Conservation (phyloP, 2,797 vertebrate species). For the Leptoclinus maculatus region DNA sequence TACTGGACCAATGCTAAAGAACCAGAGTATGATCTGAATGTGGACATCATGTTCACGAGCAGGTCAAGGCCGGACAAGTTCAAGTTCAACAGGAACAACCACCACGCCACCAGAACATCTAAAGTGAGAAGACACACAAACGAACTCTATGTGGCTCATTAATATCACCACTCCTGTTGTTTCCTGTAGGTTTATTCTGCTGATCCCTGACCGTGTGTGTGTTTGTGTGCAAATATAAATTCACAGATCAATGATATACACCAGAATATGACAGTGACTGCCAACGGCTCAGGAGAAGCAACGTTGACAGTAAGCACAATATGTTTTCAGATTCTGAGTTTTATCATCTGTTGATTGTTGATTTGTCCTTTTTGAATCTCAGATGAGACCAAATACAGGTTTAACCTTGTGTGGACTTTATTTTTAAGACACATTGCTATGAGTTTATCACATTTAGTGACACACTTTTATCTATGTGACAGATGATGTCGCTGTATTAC, state of each 20-base stretch:
- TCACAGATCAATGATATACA: slow-evolving; percentile 67
- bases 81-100: slow-evolving; percentile 68
- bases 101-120: slow-evolving; percentile 75
- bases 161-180: background rate
- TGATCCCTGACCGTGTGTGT: background rate
- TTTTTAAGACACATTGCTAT: background rate
- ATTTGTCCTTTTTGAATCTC: too few species aligned
- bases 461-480: slow-evolving; percentile 11
- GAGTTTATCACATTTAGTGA: background rate
- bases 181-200: background rate
- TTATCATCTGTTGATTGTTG: background rate
- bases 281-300: slow-evolving; percentile 72
- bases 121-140: slow-evolving; percentile 73
- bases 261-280: slow-evolving; percentile 60
- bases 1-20: slow-evolving; percentile 73
- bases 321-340: background rate
- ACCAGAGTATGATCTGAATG: slow-evolving; percentile 79
- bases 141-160: background rate
- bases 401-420: background rate
- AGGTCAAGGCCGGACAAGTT: slow-evolving; percentile 39
- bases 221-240: slow-evolving; percentile 8
- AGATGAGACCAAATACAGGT: background rate
- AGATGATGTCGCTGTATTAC: slow-evolving; percentile 89
- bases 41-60: slow-evolving; percentile 84
- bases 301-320: slow-evolving; percentile 58